phyloP scores from a whole-genome alignment of 2,888 invertebrate genomes.

The Cephus rjabovi region DNA sequence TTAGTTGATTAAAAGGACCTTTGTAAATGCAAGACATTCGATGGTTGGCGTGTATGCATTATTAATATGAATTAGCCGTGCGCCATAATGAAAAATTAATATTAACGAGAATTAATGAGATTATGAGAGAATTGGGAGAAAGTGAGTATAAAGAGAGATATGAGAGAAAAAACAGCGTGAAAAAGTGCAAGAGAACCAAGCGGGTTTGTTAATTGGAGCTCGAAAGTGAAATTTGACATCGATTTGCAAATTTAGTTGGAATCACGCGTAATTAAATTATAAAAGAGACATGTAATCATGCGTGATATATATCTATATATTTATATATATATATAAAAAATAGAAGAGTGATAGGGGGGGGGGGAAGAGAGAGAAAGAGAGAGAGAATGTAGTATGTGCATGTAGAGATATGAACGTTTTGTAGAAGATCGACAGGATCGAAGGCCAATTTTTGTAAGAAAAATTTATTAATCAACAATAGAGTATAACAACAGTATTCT shows the following conservation, averaged over 20 bases:
- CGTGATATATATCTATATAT: constrained; percentile 11
- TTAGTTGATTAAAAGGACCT: not conserved
- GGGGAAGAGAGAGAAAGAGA: constrained; percentile 20
- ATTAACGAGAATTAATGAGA: not conserved
- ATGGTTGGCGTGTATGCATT: not conserved
- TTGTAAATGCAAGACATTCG: not conserved
- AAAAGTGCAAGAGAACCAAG: constrained; percentile 21
- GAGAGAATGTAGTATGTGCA: constrained; percentile 26
- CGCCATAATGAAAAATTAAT: not conserved
- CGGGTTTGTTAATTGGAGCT: constrained; percentile 54
- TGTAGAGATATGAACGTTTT: constrained; percentile 29
- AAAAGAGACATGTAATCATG: not conserved
- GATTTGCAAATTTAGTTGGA: not conserved
- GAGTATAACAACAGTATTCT: constrained; percentile 56
- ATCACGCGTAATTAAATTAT: not conserved
- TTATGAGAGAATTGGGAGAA: constrained; percentile 28
- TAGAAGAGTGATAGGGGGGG: constrained; percentile 7
- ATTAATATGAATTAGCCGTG: not conserved
- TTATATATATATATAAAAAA: constrained; percentile 13
- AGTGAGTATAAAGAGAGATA: not conserved
- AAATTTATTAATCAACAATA: constrained; percentile 66
- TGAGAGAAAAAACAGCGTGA: constrained; percentile 19
- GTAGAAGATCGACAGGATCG: constrained; percentile 52
- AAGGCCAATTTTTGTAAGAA: constrained; percentile 53
- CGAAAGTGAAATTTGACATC: not conserved